Conservation (phyloP, 2,797 vertebrate species). For the Poeciliopsis turneri region DNA sequence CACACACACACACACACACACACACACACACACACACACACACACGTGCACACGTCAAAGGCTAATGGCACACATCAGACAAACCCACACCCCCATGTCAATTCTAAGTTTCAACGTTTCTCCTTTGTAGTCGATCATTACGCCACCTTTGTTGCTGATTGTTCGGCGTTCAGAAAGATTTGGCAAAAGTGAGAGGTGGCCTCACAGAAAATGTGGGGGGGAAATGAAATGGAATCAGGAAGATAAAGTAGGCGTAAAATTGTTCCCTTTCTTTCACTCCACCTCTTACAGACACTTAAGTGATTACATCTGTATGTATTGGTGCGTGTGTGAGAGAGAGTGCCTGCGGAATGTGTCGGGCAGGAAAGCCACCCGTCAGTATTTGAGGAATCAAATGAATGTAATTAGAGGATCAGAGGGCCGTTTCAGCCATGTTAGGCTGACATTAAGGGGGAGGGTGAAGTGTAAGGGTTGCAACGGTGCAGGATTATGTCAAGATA, state of each 20-base stretch:
- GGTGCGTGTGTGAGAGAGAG: neutral
- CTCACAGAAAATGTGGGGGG: slow-evolving; percentile 2
- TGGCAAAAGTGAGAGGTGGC: slow-evolving; percentile 11
- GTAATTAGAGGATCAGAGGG: slow-evolving; percentile 49
- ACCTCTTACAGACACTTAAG: slow-evolving; percentile 33
- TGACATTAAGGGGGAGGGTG: slow-evolving; percentile 24
- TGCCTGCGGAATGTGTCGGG: slow-evolving; percentile 13
- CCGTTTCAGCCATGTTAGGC: slow-evolving; percentile 30
- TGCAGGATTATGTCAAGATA: slow-evolving; percentile 25
- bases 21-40: too few relatives aligned
- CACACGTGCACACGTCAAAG: slow-evolving; percentile 1
- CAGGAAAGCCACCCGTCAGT: slow-evolving; percentile 40
- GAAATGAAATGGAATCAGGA: slow-evolving; percentile 8
- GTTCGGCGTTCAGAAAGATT: slow-evolving; percentile 1
- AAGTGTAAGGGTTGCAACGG: slow-evolving; percentile 8
- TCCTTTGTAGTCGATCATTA: neutral
- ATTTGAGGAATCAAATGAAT: slow-evolving; percentile 42
- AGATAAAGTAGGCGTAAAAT: slow-evolving; percentile 21
- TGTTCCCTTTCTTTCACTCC: slow-evolving; percentile 14
- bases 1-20: neutral
- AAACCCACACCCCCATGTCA: neutral
- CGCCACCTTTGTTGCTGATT: slow-evolving; percentile 12
- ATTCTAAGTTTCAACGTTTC: slow-evolving; percentile 13
- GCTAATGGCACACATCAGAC: slow-evolving; percentile 34
- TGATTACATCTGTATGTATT: slow-evolving; percentile 25